Percentiles rank a stretch among this genome's conserved stretches.
phyloP scores from a whole-genome alignment of 2,888 invertebrate genomes.

The Parnassius glacialis region DNA sequence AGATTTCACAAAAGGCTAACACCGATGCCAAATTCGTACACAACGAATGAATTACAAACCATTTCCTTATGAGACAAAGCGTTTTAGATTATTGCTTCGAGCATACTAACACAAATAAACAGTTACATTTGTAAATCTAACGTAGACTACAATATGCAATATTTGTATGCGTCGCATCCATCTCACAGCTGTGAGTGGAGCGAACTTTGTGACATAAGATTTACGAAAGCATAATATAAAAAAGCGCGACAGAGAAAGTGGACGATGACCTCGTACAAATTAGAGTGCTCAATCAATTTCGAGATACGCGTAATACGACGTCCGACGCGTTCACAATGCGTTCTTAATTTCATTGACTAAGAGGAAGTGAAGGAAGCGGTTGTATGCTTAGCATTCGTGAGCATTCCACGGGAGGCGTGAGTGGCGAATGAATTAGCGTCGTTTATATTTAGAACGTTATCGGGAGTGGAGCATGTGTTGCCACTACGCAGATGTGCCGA shows the following conservation, averaged over 20 bases:
- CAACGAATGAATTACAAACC: slow-evolving; percentile 44
- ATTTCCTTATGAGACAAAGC: slow-evolving; percentile 52
- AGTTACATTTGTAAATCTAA: slow-evolving; percentile 38
- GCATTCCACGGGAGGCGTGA: slow-evolving; percentile 54
- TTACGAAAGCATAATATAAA: slow-evolving; percentile 51
- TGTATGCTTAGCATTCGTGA: slow-evolving; percentile 35
- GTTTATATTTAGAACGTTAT: slow-evolving; percentile 65
- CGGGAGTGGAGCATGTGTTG: slow-evolving; percentile 52
- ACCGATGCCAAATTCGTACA: slow-evolving; percentile 46
- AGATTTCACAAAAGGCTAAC: slow-evolving; percentile 35
- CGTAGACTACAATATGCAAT: slow-evolving; percentile 23
- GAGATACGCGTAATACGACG: slow-evolving; percentile 46
- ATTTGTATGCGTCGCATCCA: slow-evolving; percentile 17
- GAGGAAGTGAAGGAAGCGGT: slow-evolving; percentile 63
- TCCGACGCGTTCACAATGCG: slow-evolving; percentile 45
- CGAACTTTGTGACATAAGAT: slow-evolving; percentile 57
- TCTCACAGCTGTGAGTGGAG: slow-evolving; percentile 32
- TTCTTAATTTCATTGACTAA: slow-evolving; percentile 48
- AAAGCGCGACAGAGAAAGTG: slow-evolving; percentile 56
- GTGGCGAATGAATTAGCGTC: slow-evolving; percentile 57
- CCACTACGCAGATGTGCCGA: slow-evolving; percentile 54
- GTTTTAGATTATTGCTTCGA: slow-evolving; percentile 42
- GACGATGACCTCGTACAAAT: slow-evolving; percentile 51
- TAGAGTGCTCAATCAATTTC: slow-evolving; percentile 35
- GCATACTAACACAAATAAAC: slow-evolving; percentile 49